Percentiles rank a stretch among this genome's conserved stretches.
phyloP scores from a whole-genome alignment of 1,140 invertebrate species.

The Mylabris phalerata region DNA sequence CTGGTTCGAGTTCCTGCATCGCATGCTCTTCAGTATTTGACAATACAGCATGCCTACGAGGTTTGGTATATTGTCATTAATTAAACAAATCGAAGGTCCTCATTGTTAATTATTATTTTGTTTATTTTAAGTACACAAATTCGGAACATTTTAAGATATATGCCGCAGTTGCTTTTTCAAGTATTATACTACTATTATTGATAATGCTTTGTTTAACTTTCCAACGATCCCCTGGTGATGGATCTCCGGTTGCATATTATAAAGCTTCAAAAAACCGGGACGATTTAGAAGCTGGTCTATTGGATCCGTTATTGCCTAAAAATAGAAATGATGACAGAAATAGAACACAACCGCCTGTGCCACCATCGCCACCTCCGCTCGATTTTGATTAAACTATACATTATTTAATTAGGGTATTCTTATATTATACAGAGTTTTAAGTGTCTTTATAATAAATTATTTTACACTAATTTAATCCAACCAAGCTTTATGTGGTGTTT shows the following conservation, averaged over 20 bases:
- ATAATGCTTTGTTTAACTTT: conserved; percentile 21
- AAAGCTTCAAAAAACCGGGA: conserved; percentile 9
- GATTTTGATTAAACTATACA: too few species aligned
- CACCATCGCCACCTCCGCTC: conserved; percentile 25
- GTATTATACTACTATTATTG: conserved; percentile 20
- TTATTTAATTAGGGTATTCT: background rate
- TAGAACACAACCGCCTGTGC: conserved; percentile 21
- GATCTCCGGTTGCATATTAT: conserved; percentile 7
- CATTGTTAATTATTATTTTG: background rate
- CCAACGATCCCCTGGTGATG: background rate
- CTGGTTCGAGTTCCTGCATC: conserved; percentile 32
- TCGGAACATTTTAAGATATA: conserved; percentile 30
- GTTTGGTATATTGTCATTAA: conserved; percentile 26
- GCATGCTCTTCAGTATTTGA: conserved; percentile 34
- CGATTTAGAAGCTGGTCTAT: conserved; percentile 16
- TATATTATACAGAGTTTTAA: background rate
- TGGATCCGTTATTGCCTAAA: conserved; percentile 13
- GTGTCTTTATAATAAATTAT: too few species aligned
- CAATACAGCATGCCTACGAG: conserved; percentile 31
- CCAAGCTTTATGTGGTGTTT: background rate
- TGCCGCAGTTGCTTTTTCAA: conserved; percentile 26
- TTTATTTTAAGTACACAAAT: conserved; percentile 26
- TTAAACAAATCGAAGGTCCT: background rate
- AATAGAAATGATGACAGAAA: conserved; percentile 2
- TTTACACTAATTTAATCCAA: background rate